Evolutionary conservation across 2,888 invertebrate species (phyloP).

Genomic region (Drosophila engyochracea): DNA sequence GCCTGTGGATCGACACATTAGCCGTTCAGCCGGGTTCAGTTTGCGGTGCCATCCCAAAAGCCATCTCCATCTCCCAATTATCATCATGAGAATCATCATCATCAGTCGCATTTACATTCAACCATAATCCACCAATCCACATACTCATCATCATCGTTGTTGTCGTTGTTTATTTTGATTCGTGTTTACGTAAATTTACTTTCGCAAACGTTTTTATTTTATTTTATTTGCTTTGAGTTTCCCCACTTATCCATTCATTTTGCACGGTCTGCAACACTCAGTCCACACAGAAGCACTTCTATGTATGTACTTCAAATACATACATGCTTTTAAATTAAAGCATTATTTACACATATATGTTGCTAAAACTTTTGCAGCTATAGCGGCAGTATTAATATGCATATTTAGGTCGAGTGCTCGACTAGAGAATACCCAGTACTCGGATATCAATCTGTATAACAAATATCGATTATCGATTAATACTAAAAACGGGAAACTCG

Average conservation of each 20-base stretch:
- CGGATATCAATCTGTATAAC: background rate
- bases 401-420: background rate
- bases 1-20: constrained; percentile 45
- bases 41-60: constrained; percentile 48
- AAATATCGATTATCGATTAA: background rate
- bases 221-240: constrained; percentile 22
- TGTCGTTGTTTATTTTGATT: constrained; percentile 67
- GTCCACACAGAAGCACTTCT: background rate
- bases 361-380: background rate
- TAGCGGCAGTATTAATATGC: background rate
- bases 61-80: constrained; percentile 21
- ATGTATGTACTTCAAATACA: background rate
- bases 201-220: constrained; percentile 36
- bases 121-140: constrained; percentile 12
- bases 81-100: constrained; percentile 10
- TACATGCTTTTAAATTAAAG: constrained; percentile 10
- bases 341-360: constrained; percentile 19
- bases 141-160: constrained; percentile 3
- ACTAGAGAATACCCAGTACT: constrained; percentile 9
- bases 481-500: background rate
- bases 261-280: constrained; percentile 2
- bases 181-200: constrained; percentile 48
- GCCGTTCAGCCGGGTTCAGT: constrained; percentile 46
- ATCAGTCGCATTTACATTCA: constrained; percentile 23
- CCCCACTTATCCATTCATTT: constrained; percentile 8